Conservation (phyloP, 2,113 vertebrate genomes). For the Bufo gargarizans region DNA sequence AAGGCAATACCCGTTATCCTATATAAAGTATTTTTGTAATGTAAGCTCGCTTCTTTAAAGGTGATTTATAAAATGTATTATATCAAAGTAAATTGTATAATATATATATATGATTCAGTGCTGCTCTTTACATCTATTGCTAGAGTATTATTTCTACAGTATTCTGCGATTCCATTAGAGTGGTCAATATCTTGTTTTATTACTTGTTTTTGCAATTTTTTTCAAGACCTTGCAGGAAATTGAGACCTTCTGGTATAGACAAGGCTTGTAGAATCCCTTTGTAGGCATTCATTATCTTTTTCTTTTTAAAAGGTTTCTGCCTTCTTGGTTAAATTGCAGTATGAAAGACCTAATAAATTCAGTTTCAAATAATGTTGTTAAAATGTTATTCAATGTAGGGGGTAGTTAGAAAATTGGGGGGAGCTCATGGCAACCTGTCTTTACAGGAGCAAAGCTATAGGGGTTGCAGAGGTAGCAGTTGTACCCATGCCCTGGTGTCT, state of each 20-base stretch:
- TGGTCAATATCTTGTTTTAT: slow-evolving; percentile 13
- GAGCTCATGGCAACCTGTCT: not conserved
- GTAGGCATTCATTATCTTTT: not conserved
- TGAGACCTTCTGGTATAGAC: not conserved
- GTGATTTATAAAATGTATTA: slow-evolving; percentile 55
- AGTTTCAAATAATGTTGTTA: not conserved
- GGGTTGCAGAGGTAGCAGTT: too few species aligned
- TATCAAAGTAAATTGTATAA: slow-evolving; percentile 45
- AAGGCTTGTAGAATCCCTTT: not conserved
- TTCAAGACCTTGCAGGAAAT: not conserved
- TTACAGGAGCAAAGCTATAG: not conserved
- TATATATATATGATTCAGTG: slow-evolving; percentile 14
- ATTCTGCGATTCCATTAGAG: slow-evolving; percentile 14
- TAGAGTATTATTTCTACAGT: not conserved
- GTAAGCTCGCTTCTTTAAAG: slow-evolving; percentile 38
- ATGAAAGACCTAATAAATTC: slow-evolving; percentile 39
- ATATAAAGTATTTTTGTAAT: slow-evolving; percentile 57
- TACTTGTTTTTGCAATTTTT: slow-evolving; percentile 6
- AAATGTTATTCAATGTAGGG: not conserved
- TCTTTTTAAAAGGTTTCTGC: not conserved
- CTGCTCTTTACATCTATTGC: slow-evolving; percentile 4
- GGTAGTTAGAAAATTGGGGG: not conserved
- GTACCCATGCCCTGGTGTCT: too few species aligned
- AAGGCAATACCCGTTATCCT: slow-evolving; percentile 3
- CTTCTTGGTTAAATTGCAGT: slow-evolving; percentile 27